These are phyloP conservation scores for Hydrochoerus hydrochaeris DNA, from an alignment of 2,113 vertebrate genomes.

Conservation along the genomic window DNA sequence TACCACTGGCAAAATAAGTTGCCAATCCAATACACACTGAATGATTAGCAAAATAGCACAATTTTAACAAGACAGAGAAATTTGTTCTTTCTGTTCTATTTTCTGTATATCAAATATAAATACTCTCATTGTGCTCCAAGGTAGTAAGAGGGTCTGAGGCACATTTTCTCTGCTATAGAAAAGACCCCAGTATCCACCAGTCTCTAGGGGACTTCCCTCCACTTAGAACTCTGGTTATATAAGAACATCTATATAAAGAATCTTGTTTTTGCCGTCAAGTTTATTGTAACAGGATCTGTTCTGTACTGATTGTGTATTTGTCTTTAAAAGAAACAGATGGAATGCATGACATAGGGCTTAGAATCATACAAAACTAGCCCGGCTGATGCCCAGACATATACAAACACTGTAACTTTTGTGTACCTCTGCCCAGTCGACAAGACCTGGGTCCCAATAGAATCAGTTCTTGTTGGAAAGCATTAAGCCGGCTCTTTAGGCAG, in stretches of 20 bases:
- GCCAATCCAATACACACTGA: conserved; percentile 18
- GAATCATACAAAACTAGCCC: conserved; percentile 43
- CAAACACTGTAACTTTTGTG: conserved; percentile 26
- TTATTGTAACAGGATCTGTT: conserved; percentile 57
- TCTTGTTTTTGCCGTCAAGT: conserved; percentile 27
- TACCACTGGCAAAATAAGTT: too few species aligned
- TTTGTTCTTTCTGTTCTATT: not conserved
- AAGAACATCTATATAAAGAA: conserved; percentile 23
- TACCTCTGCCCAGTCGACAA: conserved; percentile 31
- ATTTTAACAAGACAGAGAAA: not conserved
- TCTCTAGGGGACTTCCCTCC: not conserved
- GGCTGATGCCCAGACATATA: conserved; percentile 52
- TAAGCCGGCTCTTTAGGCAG: not conserved
- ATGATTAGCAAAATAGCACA: not conserved
- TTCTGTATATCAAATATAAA: conserved; percentile 1
- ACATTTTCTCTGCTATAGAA: not conserved
- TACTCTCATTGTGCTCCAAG: not conserved
- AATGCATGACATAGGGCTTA: conserved; percentile 22
- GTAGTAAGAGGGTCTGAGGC: not conserved
- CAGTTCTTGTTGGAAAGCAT: conserved; percentile 28
- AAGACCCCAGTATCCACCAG: not conserved
- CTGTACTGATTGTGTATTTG: conserved; percentile 48
- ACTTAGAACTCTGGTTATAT: not conserved
- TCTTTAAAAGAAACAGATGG: conserved; percentile 64
- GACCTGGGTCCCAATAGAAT: not conserved